Percentiles rank a stretch among this genome's conserved stretches.
phyloP scores from a whole-genome alignment of 2,888 invertebrate genomes.

The Philaethria dido region DNA sequence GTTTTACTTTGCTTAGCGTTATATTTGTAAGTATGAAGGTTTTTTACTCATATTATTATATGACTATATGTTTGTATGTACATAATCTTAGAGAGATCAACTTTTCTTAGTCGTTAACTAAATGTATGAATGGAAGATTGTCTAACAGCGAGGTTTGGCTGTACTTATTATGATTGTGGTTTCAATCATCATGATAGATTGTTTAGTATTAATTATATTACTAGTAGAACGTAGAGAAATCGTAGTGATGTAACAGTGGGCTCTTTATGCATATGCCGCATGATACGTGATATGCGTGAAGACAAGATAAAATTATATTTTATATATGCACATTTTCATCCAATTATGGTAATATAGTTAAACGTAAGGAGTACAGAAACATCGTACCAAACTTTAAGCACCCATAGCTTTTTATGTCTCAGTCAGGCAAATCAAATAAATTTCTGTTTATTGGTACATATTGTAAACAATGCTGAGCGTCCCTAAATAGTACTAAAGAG shows the following conservation, averaged over 20 bases:
- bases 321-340: background rate
- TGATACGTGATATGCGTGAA: no score
- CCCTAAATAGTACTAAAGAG: slow-evolving; percentile 26
- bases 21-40: background rate
- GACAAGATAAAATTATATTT: no score
- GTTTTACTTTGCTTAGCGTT: background rate
- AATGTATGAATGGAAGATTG: no score
- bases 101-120: no score
- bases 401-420: slow-evolving; percentile 14
- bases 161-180: no score
- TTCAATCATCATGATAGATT: no score
- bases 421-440: slow-evolving; percentile 25
- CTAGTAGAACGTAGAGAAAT: no score
- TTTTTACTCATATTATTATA: background rate
- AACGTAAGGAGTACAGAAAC: slow-evolving; percentile 10
- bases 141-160: no score
- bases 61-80: background rate
- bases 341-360: background rate
- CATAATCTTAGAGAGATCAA: no score
- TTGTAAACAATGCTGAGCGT: slow-evolving; percentile 27
- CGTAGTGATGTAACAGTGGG: no score
- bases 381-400: slow-evolving; percentile 3
- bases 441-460: slow-evolving; percentile 26
- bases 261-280: no score
- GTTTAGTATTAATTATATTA: no score